These are phyloP conservation scores for Gopherus evgoodei DNA, from an alignment of 2,113 vertebrate species.

Conservation along the genomic window DNA sequence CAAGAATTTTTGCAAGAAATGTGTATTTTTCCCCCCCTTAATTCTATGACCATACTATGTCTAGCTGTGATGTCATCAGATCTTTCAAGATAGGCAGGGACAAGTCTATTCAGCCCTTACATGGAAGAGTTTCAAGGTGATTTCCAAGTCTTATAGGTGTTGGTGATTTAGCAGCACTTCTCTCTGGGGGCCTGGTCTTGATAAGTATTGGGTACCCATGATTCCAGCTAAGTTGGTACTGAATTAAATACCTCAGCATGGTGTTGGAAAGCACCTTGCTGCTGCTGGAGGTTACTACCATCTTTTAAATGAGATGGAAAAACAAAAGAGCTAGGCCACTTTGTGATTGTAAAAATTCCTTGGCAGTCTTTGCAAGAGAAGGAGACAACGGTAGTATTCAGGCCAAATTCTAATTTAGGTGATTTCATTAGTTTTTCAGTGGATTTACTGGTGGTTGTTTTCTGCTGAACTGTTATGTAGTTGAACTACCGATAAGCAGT, in stretches of 20 bases:
- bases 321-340: background rate
- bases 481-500: background rate
- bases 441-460: background rate
- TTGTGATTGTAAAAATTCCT: background rate
- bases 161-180: background rate
- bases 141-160: background rate
- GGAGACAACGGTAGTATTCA: background rate
- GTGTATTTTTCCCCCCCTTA: background rate
- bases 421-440: background rate
- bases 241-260: background rate
- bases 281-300: background rate
- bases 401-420: background rate
- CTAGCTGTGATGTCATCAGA: background rate
- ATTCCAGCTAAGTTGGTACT: background rate
- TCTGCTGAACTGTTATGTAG: background rate
- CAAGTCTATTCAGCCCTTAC: background rate
- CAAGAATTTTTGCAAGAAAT: background rate
- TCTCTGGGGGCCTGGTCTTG: background rate
- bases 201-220: background rate
- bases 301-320: background rate
- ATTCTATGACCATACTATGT: fast-evolving
- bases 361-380: background rate
- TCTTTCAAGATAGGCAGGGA: fast-evolving
- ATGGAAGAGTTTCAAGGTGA: background rate
- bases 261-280: background rate